Conservation (phyloP, 2,888 invertebrate species). For the Microctonus hyperodae region DNA sequence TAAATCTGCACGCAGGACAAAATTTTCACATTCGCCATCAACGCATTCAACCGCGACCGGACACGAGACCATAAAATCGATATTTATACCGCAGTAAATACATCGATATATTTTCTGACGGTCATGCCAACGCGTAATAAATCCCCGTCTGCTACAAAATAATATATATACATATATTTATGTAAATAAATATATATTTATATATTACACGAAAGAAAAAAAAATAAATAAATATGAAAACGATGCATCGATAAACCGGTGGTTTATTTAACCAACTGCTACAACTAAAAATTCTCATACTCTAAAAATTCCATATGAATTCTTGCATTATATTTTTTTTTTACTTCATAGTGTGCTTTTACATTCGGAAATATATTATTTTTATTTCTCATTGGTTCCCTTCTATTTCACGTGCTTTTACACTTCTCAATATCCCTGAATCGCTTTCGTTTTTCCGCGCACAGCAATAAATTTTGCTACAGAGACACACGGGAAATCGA, state of each 20-base stretch:
- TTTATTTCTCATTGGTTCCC: neutral
- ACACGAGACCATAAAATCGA: conserved; percentile 22
- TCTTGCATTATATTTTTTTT: neutral
- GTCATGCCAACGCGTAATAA: conserved; percentile 6
- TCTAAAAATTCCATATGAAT: conserved; percentile 5
- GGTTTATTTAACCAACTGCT: conserved; percentile 10
- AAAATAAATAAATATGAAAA: conserved; percentile 3
- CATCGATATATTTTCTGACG: conserved; percentile 18
- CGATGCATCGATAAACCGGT: conserved; percentile 26
- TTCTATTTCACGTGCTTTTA: neutral
- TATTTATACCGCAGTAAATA: conserved; percentile 29
- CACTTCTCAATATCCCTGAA: neutral
- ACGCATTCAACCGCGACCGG: conserved; percentile 4
- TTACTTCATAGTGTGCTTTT: neutral
- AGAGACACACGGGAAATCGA: conserved; percentile 19
- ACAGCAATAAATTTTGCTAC: neutral
- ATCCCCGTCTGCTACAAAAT: neutral
- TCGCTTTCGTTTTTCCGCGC: neutral
- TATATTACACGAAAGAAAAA: too few relatives aligned
- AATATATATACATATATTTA: neutral
- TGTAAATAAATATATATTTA: too few relatives aligned
- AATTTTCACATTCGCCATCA: neutral
- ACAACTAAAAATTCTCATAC: neutral
- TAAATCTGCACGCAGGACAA: neutral
- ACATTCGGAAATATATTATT: neutral